These are phyloP conservation scores for Crotalus viridis DNA, from an alignment of 2,113 vertebrate genomes.

Conservation along the genomic window DNA sequence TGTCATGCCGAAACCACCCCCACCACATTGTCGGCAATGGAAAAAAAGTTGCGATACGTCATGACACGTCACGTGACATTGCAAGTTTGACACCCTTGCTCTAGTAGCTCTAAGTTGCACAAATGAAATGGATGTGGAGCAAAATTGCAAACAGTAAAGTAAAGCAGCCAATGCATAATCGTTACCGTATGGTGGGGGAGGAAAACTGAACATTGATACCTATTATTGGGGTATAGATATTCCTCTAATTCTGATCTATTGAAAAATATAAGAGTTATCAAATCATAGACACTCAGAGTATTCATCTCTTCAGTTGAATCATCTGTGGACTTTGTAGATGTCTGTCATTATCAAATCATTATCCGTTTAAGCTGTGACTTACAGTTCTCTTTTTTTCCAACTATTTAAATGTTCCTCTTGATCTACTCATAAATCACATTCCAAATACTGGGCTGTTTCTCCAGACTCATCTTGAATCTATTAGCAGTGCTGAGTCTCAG, in stretches of 20 bases:
- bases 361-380: no score
- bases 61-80: no score
- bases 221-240: neutral
- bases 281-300: neutral
- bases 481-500: slow-evolving; percentile 47
- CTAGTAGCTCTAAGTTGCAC: neutral
- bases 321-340: neutral
- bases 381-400: neutral
- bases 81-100: no score
- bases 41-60: no score
- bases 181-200: neutral
- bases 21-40: no score
- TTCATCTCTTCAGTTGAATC: neutral
- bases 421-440: neutral
- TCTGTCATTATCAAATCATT: neutral
- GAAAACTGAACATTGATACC: neutral
- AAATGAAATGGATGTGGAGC: neutral
- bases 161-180: neutral
- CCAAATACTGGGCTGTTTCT: neutral
- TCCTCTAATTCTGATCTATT: neutral
- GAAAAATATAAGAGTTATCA: neutral
- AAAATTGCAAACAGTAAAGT: neutral
- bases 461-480: slow-evolving; percentile 60
- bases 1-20: no score
- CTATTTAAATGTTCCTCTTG: neutral